These are phyloP conservation scores for Oconnorella tubifera DNA, from an alignment of 2,888 invertebrate genomes.

Conservation along the genomic window DNA sequence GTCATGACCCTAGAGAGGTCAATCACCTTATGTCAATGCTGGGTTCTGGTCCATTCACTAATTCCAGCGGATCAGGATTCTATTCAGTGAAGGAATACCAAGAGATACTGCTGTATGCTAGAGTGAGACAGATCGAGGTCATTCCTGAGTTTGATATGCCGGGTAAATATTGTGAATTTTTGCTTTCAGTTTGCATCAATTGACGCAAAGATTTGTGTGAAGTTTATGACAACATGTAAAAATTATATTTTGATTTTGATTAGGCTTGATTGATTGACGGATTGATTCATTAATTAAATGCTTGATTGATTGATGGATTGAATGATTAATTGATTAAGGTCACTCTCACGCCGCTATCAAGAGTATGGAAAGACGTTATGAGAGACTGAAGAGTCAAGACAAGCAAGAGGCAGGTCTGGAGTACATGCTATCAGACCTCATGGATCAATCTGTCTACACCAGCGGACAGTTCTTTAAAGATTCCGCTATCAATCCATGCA, in stretches of 20 bases:
- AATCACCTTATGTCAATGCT: constrained; percentile 37
- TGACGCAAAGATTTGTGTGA: too few relatives aligned
- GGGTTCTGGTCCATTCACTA: constrained; percentile 38
- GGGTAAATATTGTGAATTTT: constrained; percentile 46
- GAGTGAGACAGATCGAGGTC: constrained; percentile 39
- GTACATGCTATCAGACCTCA: constrained; percentile 32
- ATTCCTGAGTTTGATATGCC: constrained; percentile 52
- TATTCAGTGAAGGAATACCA: constrained; percentile 39
- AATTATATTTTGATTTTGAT: too few relatives aligned
- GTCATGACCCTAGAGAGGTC: constrained; percentile 37
- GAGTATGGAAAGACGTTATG: constrained; percentile 37
- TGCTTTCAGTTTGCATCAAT: too few relatives aligned
- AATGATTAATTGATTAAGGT: too few relatives aligned
- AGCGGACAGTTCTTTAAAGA: constrained; percentile 50
- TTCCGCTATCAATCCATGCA: constrained; percentile 51
- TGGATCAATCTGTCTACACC: constrained; percentile 31
- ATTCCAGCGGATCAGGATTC: constrained; percentile 31
- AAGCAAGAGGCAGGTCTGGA: constrained; percentile 5
- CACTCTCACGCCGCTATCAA: constrained; percentile 46
- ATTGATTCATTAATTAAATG: too few relatives aligned
- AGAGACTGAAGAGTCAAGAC: background rate
- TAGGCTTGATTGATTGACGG: too few relatives aligned
- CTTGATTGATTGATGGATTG: too few relatives aligned
- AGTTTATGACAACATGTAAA: too few relatives aligned
- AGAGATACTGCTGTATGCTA: constrained; percentile 46